Percentiles rank a stretch among this genome's conserved stretches.
phyloP scores from a whole-genome alignment of 2,888 invertebrate genomes.

The Meteorus colon region DNA sequence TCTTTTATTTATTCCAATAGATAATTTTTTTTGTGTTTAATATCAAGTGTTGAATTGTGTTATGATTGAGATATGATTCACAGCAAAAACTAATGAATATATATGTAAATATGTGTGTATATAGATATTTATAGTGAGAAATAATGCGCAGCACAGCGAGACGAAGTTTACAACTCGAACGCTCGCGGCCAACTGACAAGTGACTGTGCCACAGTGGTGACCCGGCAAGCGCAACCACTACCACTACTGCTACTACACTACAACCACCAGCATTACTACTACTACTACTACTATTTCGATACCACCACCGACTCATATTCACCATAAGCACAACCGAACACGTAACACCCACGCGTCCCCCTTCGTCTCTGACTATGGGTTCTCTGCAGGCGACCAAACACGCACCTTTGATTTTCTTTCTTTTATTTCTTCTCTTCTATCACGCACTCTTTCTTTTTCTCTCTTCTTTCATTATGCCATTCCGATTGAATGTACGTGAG shows the following conservation, averaged over 20 bases:
- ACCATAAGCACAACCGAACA: slow-evolving; percentile 36
- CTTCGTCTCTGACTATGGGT: slow-evolving; percentile 29
- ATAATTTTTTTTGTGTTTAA: neutral
- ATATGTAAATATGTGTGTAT: neutral
- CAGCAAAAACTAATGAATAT: neutral
- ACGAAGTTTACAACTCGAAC: slow-evolving; percentile 53
- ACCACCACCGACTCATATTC: slow-evolving; percentile 16
- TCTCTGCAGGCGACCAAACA: slow-evolving; percentile 31
- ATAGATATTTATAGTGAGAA: neutral
- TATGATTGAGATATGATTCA: neutral
- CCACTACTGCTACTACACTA: slow-evolving; percentile 18
- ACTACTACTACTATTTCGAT: neutral
- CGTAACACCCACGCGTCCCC: slow-evolving; percentile 46
- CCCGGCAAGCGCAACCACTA: slow-evolving; percentile 59
- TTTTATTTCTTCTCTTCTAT: slow-evolving; percentile 6
- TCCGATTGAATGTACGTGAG: slow-evolving; percentile 12
- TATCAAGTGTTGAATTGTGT: neutral
- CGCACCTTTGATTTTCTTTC: slow-evolving; percentile 20
- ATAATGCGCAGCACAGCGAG: slow-evolving; percentile 18
- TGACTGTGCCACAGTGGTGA: slow-evolving; percentile 57
- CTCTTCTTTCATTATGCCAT: slow-evolving; percentile 11
- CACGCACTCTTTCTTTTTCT: slow-evolving; percentile 12
- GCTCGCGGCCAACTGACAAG: slow-evolving; percentile 66
- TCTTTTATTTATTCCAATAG: no score
- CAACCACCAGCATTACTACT: neutral